These are phyloP conservation scores for Tachystola acroxantha DNA, from an alignment of 2,888 invertebrate species.

Conservation along the genomic window DNA sequence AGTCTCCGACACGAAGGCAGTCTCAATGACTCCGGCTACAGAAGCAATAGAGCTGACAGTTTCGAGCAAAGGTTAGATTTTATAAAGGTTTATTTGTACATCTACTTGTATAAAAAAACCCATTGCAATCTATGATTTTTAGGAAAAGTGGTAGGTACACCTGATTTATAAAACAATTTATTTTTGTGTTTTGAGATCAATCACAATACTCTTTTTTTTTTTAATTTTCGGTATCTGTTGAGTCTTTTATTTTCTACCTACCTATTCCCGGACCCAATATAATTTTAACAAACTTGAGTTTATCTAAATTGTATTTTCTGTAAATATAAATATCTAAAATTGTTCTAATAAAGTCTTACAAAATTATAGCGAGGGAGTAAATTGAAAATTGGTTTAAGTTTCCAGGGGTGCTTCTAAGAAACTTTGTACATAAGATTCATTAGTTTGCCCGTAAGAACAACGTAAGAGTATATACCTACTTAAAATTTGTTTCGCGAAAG, in stretches of 20 bases:
- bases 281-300: no score
- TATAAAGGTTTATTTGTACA: no score
- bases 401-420: background rate
- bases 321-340: background rate
- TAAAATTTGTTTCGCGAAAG: background rate
- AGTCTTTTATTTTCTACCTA: no score
- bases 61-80: constrained; percentile 87
- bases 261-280: no score
- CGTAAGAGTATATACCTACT: background rate
- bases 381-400: background rate
- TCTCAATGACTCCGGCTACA: constrained; percentile 91
- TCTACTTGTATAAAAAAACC: no score
- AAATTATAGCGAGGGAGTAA: background rate
- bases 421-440: constrained; percentile 1
- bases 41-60: constrained; percentile 90
- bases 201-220: no score
- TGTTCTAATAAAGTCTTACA: background rate
- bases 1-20: constrained; percentile 91
- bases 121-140: no score
- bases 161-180: no score
- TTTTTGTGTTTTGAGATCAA: no score
- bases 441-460: background rate
- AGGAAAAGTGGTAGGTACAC: no score
- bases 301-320: no score
- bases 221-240: no score